phyloP scores from a whole-genome alignment of 2,797 vertebrate genomes.

The Siniperca scherzeri region DNA sequence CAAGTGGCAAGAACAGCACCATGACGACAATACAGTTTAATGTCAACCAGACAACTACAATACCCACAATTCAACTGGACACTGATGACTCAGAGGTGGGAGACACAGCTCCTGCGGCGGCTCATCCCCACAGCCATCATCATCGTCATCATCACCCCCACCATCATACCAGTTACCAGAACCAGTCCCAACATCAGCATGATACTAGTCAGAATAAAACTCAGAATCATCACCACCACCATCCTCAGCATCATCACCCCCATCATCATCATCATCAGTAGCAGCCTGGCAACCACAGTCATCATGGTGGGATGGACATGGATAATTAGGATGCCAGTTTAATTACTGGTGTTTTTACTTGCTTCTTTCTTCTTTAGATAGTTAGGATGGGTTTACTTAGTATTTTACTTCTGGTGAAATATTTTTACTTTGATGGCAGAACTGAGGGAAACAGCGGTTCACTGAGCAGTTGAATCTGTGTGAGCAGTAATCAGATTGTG shows the following conservation, averaged over 20 bases:
- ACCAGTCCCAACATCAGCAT: slow-evolving; percentile 2
- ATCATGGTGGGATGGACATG: neutral
- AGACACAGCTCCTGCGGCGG: neutral
- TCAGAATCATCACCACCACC: neutral
- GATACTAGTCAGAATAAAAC: slow-evolving; percentile 8
- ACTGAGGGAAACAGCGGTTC: neutral
- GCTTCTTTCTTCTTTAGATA: neutral
- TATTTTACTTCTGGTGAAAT: slow-evolving; percentile 1
- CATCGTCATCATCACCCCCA: neutral
- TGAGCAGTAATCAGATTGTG: slow-evolving; percentile 3
- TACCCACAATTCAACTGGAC: slow-evolving; percentile 6
- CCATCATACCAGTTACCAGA: neutral
- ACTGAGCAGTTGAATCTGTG: neutral
- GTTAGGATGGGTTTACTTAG: neutral
- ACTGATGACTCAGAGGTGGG: neutral
- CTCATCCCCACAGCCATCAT: neutral
- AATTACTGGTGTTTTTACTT: slow-evolving; percentile 7
- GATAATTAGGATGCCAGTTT: neutral
- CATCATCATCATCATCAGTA: neutral
- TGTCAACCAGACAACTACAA: slow-evolving; percentile 20
- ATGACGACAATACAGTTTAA: neutral
- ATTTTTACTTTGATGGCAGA: neutral
- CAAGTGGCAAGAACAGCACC: slow-evolving; percentile 2
- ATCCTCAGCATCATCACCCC: neutral
- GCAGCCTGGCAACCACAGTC: neutral